phyloP scores from a whole-genome alignment of 1,140 invertebrate species.

The Ips typographus region DNA sequence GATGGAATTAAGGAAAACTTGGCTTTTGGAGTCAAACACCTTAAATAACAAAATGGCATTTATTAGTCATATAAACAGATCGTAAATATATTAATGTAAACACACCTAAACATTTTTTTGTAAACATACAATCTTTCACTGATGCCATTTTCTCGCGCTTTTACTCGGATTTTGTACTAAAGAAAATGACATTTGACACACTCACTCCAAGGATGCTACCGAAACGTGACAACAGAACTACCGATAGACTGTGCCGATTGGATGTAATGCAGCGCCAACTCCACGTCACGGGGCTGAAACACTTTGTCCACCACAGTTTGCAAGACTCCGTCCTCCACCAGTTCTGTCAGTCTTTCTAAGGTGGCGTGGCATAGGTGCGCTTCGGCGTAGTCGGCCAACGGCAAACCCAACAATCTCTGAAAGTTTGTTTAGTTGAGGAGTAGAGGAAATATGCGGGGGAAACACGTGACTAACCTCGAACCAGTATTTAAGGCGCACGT shows the following conservation, averaged over 20 bases:
- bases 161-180: slow-evolving; percentile 13
- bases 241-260: slow-evolving; percentile 67
- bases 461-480: slow-evolving; percentile 20
- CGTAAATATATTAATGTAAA: too few relatives aligned
- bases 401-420: slow-evolving; percentile 29
- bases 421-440: slow-evolving; percentile 3
- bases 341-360: slow-evolving; percentile 55
- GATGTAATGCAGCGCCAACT: slow-evolving; percentile 67
- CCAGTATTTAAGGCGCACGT: slow-evolving; percentile 35
- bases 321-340: slow-evolving; percentile 59
- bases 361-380: slow-evolving; percentile 54
- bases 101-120: too few relatives aligned
- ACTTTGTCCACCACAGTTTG: slow-evolving; percentile 65
- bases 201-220: slow-evolving; percentile 49
- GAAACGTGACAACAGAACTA: slow-evolving; percentile 73
- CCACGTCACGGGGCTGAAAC: slow-evolving; percentile 68
- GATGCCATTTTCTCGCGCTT: not conserved
- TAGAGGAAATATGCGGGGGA: not conserved
- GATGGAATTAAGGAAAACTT: too few relatives aligned
- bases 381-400: slow-evolving; percentile 52
- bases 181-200: not conserved
- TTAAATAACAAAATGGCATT: too few relatives aligned
- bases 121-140: too few relatives aligned
- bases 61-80: too few relatives aligned
- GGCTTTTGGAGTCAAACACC: too few relatives aligned